Base-by-base conservation (phyloP, 2,797 vertebrate genomes). In the Microctenopoma lineatum region DNA sequence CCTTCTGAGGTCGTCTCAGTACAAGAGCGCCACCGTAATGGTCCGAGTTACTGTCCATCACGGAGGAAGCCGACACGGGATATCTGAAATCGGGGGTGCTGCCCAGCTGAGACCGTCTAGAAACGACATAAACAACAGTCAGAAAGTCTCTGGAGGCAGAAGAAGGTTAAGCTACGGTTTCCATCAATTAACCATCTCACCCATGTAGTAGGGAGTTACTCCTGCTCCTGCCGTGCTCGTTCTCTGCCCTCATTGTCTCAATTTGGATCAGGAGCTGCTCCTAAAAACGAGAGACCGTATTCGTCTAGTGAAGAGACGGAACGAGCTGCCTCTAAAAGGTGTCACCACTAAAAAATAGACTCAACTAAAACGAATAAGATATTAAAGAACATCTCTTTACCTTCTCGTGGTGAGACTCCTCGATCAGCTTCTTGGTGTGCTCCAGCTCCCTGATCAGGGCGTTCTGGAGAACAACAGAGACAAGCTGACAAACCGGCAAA, bases 321-420 rank as follows among this genome's bases (percentile, higher is more conserved):
- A 7, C 21, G 39, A 29, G 29, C 0, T 46, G 13, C 16, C 6
- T 5, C 4, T 2, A 27, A 47, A 53, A 32, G 0, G 3, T 15
- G 7, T 3, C 16, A 16, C 5, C 26, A 1, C 6, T 8, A 4
- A 10, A 44, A 15, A 16, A 41, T 41, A 32, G 7, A 32, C 2
- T 29, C 7, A 38, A 7, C 10, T 11, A 39, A 38, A 6, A 16
- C 7, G 14, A 48, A 11, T 27, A 39, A 15, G 15, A 44, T 12
- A 36, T 16, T 45, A 4, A 42, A 5, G 5, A 7, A 25, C 15
- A 2, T 27, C 4, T 26, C 1, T 58, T 75, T 84, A 99, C 98
- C 95, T 99, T 99, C 77, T 99, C 97, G 13, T 97, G 96, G n/a
- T 99, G 98, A 14, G 96, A 94, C 70, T 98, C 98, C 57, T 99